Percentiles rank a stretch among this genome's conserved stretches.
phyloP scores from a whole-genome alignment of 1,140 invertebrate species.

The Dufourea novaeangliae region DNA sequence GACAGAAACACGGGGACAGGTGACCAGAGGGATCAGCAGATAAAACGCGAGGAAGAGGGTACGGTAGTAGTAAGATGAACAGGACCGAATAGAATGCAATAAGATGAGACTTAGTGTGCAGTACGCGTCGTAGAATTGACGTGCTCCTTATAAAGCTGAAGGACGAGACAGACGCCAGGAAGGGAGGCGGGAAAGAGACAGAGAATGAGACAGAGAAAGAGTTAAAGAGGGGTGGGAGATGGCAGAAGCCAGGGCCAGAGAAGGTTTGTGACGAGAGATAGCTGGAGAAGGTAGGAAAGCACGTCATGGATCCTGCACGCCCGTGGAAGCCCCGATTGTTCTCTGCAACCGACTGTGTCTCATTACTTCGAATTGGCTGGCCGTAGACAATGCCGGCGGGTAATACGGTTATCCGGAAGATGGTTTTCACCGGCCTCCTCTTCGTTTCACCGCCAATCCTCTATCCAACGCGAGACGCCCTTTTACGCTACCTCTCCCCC shows the following conservation, averaged over 20 bases:
- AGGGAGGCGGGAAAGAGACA: conserved; percentile 11
- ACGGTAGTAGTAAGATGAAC: not conserved
- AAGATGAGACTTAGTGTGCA: conserved; percentile 61
- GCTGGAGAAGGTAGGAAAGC: conserved; percentile 62
- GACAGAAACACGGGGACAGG: not conserved
- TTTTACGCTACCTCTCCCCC: conserved; percentile 46
- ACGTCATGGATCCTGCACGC: conserved; percentile 64
- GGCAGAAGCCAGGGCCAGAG: not conserved
- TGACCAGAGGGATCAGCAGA: not conserved
- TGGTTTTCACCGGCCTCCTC: conserved; percentile 66
- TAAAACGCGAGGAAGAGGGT: conserved; percentile 3
- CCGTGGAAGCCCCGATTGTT: conserved; percentile 74
- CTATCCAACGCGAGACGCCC: conserved; percentile 35
- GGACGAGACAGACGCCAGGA: conserved; percentile 20
- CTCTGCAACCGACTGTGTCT: conserved; percentile 76
- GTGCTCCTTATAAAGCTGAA: conserved; percentile 70
- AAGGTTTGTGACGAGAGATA: conserved; percentile 62
- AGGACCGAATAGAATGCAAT: conserved; percentile 48
- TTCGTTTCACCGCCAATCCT: conserved; percentile 41
- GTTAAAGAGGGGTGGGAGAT: not conserved
- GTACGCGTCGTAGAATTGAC: conserved; percentile 68
- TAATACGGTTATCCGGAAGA: conserved; percentile 77
- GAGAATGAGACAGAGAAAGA: not conserved
- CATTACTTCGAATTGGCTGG: conserved; percentile 80
- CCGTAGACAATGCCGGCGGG: conserved; percentile 76